A percentile compares a stretch with the other conserved stretches of the same genome.
These are phyloP conservation scores for Dryobates pubescens DNA, from an alignment of 2,797 vertebrate genomes.

Conservation along the genomic window DNA sequence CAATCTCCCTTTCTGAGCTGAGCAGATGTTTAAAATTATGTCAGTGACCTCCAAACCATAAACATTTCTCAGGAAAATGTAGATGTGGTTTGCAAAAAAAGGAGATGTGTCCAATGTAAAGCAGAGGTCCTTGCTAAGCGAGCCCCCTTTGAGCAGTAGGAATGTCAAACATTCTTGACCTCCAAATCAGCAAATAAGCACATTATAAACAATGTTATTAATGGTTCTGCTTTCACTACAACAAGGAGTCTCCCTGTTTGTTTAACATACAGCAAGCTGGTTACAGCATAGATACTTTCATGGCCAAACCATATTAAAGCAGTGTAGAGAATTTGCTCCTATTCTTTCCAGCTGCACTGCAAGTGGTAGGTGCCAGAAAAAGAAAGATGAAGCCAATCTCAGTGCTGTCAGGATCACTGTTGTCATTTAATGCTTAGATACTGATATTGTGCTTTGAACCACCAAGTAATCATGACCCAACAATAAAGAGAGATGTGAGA, in stretches of 20 bases:
- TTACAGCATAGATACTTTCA: constrained; percentile 16
- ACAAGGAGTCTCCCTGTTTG: constrained; percentile 50
- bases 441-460: not conserved
- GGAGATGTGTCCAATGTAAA: not conserved
- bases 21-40: constrained; percentile 71
- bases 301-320: constrained; percentile 20
- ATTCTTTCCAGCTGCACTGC: not conserved
- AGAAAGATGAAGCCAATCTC: not conserved
- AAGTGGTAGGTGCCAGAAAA: not conserved
- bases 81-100: constrained; percentile 29
- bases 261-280: constrained; percentile 45
- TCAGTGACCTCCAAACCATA: constrained; percentile 57
- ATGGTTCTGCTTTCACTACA: constrained; percentile 58
- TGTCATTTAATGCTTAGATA: not conserved
- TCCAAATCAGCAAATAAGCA: constrained; percentile 73
- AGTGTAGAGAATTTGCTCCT: not conserved
- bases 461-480: not conserved
- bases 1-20: constrained; percentile 23
- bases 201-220: constrained; percentile 71
- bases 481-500: not conserved
- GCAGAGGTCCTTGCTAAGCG: constrained; percentile 35
- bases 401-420: accelerated
- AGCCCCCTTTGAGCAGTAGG: constrained; percentile 41
- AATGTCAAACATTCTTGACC: constrained; percentile 75
- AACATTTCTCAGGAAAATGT: constrained; percentile 67